Base-by-base conservation (phyloP, 2,888 invertebrate genomes). In the Phytoseiulus persimilis region DNA sequence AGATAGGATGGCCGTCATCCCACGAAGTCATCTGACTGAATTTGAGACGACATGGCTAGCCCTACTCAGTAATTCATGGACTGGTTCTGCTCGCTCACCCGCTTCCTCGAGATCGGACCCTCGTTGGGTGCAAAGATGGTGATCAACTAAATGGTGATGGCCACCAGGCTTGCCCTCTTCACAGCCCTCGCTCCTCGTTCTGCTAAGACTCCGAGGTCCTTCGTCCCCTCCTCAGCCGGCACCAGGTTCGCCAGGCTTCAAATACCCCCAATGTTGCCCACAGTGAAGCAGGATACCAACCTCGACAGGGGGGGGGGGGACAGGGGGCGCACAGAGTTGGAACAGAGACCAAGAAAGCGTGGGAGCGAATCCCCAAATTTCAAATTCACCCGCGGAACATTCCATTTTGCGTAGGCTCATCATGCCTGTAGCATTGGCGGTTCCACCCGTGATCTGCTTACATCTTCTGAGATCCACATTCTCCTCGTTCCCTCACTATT, bases 1-100 rank as follows among this genome's bases (percentile, higher is more conserved):
- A 65, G 18, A 65, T 65, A 65, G 18, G 65, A 65, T 65, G 65
- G 28, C 65, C 65, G 65, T 65, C 65, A 65, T 65, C 65, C 65
- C 65, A 28, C 65, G 65, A 65, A 65, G 65, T 65, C 65, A 65
- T 65, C 65, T 65, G 65, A 65, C 65, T 65, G 65, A 65, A 65
- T 65, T 65, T 65, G 65, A 65, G 65, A 65, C 65, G 65, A 65
- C 65, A 65, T 65, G 65, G 18, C 65, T 14, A 65, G 65, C 65
- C 65, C 65, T 65, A 65, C 65, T 65, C 65, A 65, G 65, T 65
- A 65, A 65, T 65, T 65, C 65, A 65, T 65, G 65, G 65, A 65
- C 65, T 65, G 65, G 65, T 65, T 65, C 28, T 65, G 65, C 65
- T 65, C 65, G 65, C 28, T 65, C 28, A 23, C 65, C 18, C 65